Conservation (phyloP, 2,797 vertebrate species). For the Sebastes paucispinis region DNA sequence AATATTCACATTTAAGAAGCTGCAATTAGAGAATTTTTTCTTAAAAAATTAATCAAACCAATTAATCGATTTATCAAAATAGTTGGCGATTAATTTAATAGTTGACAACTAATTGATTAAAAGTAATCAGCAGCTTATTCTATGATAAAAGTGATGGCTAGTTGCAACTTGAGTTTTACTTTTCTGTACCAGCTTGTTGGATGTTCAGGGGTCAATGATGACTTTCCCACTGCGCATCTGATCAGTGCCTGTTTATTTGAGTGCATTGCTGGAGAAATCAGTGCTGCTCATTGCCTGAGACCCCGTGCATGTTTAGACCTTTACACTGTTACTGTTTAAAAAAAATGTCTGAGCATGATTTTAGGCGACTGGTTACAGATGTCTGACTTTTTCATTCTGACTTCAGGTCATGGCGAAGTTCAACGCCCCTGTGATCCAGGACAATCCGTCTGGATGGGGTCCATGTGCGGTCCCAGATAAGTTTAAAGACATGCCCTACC, state of each 20-base stretch:
- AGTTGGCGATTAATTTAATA: too few species aligned
- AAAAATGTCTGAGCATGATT: neutral
- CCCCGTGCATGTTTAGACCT: slow-evolving; percentile 12
- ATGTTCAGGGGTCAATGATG: slow-evolving; percentile 65
- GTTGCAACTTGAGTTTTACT: neutral
- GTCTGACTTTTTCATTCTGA: neutral
- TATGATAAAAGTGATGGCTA: neutral
- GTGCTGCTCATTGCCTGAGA: slow-evolving; percentile 74
- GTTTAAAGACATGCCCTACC: slow-evolving; percentile 99
- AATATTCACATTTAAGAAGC: too few species aligned
- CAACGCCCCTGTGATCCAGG: slow-evolving; percentile 96
- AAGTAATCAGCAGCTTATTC: neutral
- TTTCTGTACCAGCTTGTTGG: neutral
- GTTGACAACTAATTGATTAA: too few species aligned
- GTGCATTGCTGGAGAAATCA: slow-evolving; percentile 65
- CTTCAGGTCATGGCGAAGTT: slow-evolving; percentile 92
- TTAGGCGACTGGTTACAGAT: neutral
- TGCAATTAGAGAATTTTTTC: too few species aligned
- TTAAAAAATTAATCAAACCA: too few species aligned
- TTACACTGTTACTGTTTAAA: neutral
- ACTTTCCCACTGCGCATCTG: slow-evolving; percentile 79
- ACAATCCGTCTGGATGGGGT: slow-evolving; percentile 97
- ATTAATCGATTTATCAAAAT: too few species aligned
- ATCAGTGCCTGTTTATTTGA: slow-evolving; percentile 48
- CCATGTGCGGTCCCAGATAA: slow-evolving; percentile 97